These are phyloP conservation scores for Drosophila malerkotliana DNA, from an alignment of 1,140 invertebrate genomes.

Conservation along the genomic window DNA sequence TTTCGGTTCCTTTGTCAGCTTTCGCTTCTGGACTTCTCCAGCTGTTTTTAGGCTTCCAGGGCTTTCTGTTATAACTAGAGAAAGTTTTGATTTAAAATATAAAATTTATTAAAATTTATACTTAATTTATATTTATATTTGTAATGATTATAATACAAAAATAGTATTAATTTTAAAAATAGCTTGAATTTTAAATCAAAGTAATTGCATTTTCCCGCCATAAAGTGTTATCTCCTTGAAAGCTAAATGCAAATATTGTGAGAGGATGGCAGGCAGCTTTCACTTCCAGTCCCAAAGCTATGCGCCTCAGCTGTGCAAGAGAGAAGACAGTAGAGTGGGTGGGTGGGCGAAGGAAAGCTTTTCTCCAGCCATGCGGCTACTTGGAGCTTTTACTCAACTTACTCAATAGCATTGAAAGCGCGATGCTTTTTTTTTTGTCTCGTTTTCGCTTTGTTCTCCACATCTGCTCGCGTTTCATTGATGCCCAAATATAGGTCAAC, in stretches of 20 bases:
- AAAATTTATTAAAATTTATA: too few relatives aligned
- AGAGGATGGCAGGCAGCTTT: constrained; percentile 28
- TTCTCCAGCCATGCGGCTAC: constrained; percentile 43
- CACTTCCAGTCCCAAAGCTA: constrained; percentile 61
- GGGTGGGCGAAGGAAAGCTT: constrained; percentile 12
- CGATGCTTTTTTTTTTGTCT: constrained; percentile 13
- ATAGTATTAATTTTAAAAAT: too few relatives aligned
- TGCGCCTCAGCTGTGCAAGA: neutral
- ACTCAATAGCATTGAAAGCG: constrained; percentile 42
- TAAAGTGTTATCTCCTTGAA: constrained; percentile 6
- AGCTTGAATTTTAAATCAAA: neutral
- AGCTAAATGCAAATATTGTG: neutral
- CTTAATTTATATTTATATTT: too few relatives aligned
- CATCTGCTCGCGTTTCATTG: constrained; percentile 73
- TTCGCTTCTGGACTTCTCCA: constrained; percentile 35
- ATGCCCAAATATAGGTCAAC: constrained; percentile 83
- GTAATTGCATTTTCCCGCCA: neutral
- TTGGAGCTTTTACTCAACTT: constrained; percentile 56
- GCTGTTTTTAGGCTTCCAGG: constrained; percentile 49
- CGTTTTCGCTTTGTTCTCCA: constrained; percentile 7
- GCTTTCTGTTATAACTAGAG: neutral
- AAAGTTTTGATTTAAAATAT: neutral
- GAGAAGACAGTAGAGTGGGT: neutral
- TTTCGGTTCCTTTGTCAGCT: constrained; percentile 30
- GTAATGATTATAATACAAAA: too few relatives aligned